Evolutionary conservation across 2,888 invertebrate genomes (phyloP).

Genomic region (Temnothorax unifasciatus): DNA sequence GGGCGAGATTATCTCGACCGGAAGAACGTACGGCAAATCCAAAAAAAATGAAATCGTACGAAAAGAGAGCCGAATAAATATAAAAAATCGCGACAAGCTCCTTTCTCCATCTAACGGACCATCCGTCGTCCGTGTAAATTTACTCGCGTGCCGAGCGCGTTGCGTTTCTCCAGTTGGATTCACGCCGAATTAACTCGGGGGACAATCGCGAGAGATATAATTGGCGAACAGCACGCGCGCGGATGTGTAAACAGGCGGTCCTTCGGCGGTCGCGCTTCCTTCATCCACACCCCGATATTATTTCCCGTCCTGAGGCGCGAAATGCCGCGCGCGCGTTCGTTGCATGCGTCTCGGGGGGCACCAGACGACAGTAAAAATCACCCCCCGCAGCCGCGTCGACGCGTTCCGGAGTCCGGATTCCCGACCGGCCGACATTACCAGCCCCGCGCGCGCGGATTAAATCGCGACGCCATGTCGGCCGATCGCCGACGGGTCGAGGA

Average conservation of each 20-base stretch:
- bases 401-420: neutral
- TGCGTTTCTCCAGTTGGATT: neutral
- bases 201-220: neutral
- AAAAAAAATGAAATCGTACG: neutral
- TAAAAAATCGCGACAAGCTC: neutral
- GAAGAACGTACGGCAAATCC: neutral
- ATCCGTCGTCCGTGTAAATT: neutral
- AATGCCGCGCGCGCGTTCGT: slow-evolving; percentile 1
- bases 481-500: slow-evolving; percentile 3
- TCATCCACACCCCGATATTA: slow-evolving; percentile 15
- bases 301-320: neutral
- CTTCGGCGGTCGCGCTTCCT: neutral
- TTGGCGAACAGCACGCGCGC: neutral
- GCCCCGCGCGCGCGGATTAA: neutral
- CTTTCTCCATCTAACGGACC: neutral
- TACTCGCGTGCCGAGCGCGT: neutral
- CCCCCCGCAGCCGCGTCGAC: neutral
- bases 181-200: neutral
- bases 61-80: neutral
- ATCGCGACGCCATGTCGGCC: slow-evolving; percentile 25
- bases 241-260: too few relatives aligned
- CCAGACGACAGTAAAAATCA: slow-evolving; percentile 26
- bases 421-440: neutral
- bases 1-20: slow-evolving; percentile 4
- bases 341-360: slow-evolving; percentile 16